These are phyloP conservation scores for Apamea monoglypha DNA, from an alignment of 2,888 invertebrate genomes.

Conservation along the genomic window DNA sequence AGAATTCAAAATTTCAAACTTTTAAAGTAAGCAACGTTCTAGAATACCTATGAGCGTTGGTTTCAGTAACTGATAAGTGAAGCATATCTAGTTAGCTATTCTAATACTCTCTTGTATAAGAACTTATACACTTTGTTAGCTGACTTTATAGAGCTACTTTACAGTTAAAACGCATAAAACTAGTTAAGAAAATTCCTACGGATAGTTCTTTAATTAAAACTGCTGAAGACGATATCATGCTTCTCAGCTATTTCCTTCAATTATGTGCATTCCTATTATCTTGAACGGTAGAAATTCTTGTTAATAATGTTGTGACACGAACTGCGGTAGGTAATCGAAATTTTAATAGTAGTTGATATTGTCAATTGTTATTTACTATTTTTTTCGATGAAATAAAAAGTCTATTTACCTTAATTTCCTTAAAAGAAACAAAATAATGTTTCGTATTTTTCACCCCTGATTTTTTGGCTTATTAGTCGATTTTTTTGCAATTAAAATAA, in stretches of 20 bases:
- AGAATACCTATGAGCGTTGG: neutral
- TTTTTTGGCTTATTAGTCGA: neutral
- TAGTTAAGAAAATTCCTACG: slow-evolving; percentile 35
- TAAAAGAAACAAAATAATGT: neutral
- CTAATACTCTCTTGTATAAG: neutral
- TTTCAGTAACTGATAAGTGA: slow-evolving; percentile 21
- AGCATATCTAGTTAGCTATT: neutral
- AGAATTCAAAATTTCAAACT: neutral
- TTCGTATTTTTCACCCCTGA: neutral
- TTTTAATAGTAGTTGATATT: slow-evolving; percentile 10
- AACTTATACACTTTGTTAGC: neutral
- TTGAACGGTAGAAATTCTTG: slow-evolving; percentile 27
- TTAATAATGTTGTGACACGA: slow-evolving; percentile 15
- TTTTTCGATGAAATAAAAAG: neutral
- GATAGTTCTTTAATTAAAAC: slow-evolving; percentile 54
- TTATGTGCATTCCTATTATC: slow-evolving; percentile 41
- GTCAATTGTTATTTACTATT: neutral
- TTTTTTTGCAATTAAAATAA: too few species aligned
- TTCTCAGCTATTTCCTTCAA: slow-evolving; percentile 29
- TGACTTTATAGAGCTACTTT: slow-evolving; percentile 8
- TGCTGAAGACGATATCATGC: slow-evolving; percentile 30
- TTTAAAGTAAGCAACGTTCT: neutral
- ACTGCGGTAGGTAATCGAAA: neutral
- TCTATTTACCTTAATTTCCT: neutral
- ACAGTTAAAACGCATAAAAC: slow-evolving; percentile 1